phyloP scores from a whole-genome alignment of 2,888 invertebrate species.

The Elysia crispata region DNA sequence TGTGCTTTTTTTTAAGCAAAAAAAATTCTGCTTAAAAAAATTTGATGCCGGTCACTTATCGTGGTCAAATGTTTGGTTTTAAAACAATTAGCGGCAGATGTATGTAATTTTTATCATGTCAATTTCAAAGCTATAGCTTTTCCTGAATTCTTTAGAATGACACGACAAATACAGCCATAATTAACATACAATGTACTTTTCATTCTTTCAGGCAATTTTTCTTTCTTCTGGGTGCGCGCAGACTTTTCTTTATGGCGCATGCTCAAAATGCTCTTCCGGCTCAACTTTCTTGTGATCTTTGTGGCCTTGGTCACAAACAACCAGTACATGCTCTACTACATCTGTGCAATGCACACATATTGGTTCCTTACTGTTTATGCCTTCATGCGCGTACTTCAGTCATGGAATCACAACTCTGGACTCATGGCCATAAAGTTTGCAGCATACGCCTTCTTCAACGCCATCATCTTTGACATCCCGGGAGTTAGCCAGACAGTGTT shows the following conservation, averaged over 20 bases:
- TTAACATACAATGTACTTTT: too few species aligned
- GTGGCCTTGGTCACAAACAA: constrained; percentile 63
- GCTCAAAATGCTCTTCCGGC: constrained; percentile 70
- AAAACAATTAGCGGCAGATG: too few species aligned
- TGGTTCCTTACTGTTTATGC: constrained; percentile 69
- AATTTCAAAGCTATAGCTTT: too few species aligned
- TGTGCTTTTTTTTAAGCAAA: too few species aligned
- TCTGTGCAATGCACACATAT: constrained; percentile 73
- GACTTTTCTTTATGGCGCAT: constrained; percentile 68
- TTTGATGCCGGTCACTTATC: too few species aligned
- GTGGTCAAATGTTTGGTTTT: too few species aligned
- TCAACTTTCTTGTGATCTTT: constrained; percentile 68
- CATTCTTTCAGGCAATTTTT: constrained; percentile 73
- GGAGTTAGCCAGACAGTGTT: constrained; percentile 58
- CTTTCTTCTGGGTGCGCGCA: constrained; percentile 69
- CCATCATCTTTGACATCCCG: constrained; percentile 64
- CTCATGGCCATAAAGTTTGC: constrained; percentile 65
- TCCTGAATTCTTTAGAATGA: too few species aligned
- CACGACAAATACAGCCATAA: too few species aligned
- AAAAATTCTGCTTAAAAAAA: too few species aligned
- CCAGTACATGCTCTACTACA: constrained; percentile 71
- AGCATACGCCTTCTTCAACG: constrained; percentile 60
- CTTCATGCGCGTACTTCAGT: constrained; percentile 61
- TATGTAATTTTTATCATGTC: too few species aligned
- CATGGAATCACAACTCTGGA: constrained; percentile 61